These are phyloP conservation scores for Eulemur macaco DNA, from an alignment of 2,113 vertebrate species.

Conservation along the genomic window DNA sequence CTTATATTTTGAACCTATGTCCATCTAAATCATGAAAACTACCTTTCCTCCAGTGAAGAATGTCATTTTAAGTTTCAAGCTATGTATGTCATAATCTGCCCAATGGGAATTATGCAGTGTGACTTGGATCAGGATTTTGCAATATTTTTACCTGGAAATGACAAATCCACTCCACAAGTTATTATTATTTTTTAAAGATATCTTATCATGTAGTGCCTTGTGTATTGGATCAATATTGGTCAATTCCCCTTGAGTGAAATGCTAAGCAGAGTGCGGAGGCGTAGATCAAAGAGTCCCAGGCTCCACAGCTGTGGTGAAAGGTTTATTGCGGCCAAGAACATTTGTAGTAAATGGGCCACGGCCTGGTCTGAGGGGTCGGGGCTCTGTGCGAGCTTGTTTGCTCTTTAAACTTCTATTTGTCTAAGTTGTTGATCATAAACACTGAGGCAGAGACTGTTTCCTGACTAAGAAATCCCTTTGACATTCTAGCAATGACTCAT, in stretches of 20 bases:
- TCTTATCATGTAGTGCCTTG: neutral
- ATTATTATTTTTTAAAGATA: neutral
- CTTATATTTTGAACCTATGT: neutral
- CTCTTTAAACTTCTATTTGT: slow-evolving; percentile 11
- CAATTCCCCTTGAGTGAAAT: neutral
- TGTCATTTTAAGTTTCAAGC: slow-evolving; percentile 6
- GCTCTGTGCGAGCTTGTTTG: neutral
- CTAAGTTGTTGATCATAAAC: slow-evolving; percentile 59
- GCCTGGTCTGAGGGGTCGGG: neutral
- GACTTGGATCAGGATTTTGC: neutral
- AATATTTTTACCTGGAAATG: slow-evolving; percentile 14
- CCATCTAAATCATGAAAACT: neutral
- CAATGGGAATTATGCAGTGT: neutral
- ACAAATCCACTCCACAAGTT: neutral
- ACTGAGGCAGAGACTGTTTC: slow-evolving; percentile 44
- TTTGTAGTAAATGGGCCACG: neutral
- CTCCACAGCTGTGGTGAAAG: neutral
- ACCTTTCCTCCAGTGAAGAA: neutral
- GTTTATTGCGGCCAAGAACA: neutral
- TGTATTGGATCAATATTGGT: neutral
- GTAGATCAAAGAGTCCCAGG: neutral
- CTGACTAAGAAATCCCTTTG: slow-evolving; percentile 66
- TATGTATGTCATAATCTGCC: neutral
- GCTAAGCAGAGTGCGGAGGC: neutral
- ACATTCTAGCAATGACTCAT: slow-evolving; percentile 72